phyloP scores from a whole-genome alignment of 1,140 invertebrate species.

The Ylistrum balloti region DNA sequence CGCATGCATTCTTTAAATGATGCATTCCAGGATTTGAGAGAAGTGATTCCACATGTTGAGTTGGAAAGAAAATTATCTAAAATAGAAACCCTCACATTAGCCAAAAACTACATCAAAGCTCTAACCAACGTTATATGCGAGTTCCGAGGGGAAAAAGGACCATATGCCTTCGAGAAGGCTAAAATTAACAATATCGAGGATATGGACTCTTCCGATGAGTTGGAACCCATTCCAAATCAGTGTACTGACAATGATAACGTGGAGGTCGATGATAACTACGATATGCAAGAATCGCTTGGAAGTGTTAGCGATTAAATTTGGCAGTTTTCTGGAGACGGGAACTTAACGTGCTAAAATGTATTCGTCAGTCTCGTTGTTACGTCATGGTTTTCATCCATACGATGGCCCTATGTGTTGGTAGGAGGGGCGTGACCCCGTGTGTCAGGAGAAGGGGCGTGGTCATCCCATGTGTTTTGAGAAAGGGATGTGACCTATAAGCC shows the following conservation, averaged over 20 bases:
- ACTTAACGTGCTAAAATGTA: constrained; percentile 8
- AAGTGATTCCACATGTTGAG: constrained; percentile 94
- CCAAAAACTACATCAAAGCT: constrained; percentile 95
- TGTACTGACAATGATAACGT: background rate
- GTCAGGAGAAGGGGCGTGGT: background rate
- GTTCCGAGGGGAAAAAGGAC: constrained; percentile 86
- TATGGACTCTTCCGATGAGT: constrained; percentile 12
- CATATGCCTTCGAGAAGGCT: constrained; percentile 51
- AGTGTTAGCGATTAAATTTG: constrained; percentile 6
- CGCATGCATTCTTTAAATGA: constrained; percentile 95
- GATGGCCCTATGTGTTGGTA: background rate
- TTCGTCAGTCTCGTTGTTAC: constrained; percentile 30
- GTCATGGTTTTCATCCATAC: constrained; percentile 8
- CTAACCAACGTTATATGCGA: constrained; percentile 93
- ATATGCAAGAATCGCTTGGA: constrained; percentile 6
- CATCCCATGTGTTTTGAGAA: background rate
- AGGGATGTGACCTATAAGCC: background rate
- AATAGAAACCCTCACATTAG: constrained; percentile 93
- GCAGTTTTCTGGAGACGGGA: constrained; percentile 1
- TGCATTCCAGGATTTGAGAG: constrained; percentile 92
- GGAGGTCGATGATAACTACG: constrained; percentile 2
- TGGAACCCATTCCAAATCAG: constrained; percentile 12
- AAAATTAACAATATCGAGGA: constrained; percentile 24
- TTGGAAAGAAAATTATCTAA: constrained; percentile 92
- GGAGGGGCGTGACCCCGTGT: background rate